A percentile compares a stretch with the other conserved stretches of the same genome.
Conservation (phyloP, 2,888 invertebrate species). For the Amaurobius ferox region DNA sequence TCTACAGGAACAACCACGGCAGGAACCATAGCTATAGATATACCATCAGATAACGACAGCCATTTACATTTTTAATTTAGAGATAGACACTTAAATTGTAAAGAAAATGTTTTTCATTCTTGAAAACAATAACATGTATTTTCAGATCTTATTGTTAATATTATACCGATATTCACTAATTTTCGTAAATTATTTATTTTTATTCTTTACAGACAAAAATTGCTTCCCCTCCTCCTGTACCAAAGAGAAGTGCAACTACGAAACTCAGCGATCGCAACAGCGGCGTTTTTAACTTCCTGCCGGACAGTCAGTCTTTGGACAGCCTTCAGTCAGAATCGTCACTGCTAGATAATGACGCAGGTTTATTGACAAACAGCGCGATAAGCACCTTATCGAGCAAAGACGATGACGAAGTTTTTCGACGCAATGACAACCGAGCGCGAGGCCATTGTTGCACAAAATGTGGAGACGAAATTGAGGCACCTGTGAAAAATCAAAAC, state of each 20-base stretch:
- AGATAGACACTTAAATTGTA: too few species aligned
- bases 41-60: too few species aligned
- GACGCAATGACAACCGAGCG: neutral
- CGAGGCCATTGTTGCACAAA: slow-evolving; percentile 5
- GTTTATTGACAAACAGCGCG: neutral
- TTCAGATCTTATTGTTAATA: too few species aligned
- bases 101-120: too few species aligned
- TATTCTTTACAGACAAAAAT: slow-evolving; percentile 20
- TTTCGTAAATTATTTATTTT: neutral
- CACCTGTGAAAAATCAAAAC: neutral
- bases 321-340: slow-evolving; percentile 17
- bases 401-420: neutral
- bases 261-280: slow-evolving; percentile 28
- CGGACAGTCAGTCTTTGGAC: slow-evolving; percentile 34
- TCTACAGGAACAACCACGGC: too few species aligned
- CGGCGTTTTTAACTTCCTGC: slow-evolving; percentile 26
- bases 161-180: too few species aligned
- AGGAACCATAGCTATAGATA: too few species aligned
- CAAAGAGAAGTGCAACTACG: slow-evolving; percentile 66
- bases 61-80: too few species aligned
- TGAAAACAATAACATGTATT: too few species aligned
- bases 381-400: slow-evolving; percentile 50
- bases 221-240: slow-evolving; percentile 58
- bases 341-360: neutral
- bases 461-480: slow-evolving; percentile 23